phyloP scores from a whole-genome alignment of 2,113 vertebrate species.

The Alaudala cheleensis region DNA sequence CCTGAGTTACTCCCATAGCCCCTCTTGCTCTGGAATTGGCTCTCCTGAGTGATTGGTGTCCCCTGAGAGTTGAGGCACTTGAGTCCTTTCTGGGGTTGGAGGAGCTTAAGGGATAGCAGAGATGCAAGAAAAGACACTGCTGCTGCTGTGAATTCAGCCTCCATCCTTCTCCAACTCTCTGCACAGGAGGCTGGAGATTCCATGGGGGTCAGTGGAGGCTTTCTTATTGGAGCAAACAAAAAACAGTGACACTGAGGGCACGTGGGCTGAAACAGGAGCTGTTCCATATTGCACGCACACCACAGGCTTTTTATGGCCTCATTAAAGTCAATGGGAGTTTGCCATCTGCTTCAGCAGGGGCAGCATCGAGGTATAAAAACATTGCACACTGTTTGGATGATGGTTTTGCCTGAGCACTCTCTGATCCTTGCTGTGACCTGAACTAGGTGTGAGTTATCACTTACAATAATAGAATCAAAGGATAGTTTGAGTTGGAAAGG shows the following conservation, averaged over 20 bases:
- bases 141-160: not conserved
- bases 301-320: not conserved
- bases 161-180: not conserved
- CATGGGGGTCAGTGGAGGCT: fast-evolving
- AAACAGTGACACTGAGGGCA: fast-evolving
- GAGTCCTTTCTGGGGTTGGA: not conserved
- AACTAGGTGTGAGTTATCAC: not conserved
- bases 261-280: not conserved
- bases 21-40: not conserved
- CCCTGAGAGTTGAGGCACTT: not conserved
- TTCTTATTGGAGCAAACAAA: not conserved
- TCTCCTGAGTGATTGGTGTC: not conserved
- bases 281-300: not conserved
- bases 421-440: not conserved
- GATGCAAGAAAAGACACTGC: not conserved
- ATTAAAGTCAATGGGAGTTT: constrained; percentile 3
- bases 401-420: not conserved
- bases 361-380: not conserved
- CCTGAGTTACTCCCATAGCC: not conserved
- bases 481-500: not conserved
- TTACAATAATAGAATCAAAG: not conserved
- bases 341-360: constrained; percentile 30
- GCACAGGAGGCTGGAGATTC: not conserved
- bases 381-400: not conserved
- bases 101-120: not conserved